phyloP scores from a whole-genome alignment of 2,888 invertebrate species.

The Drosophila ustulata region DNA sequence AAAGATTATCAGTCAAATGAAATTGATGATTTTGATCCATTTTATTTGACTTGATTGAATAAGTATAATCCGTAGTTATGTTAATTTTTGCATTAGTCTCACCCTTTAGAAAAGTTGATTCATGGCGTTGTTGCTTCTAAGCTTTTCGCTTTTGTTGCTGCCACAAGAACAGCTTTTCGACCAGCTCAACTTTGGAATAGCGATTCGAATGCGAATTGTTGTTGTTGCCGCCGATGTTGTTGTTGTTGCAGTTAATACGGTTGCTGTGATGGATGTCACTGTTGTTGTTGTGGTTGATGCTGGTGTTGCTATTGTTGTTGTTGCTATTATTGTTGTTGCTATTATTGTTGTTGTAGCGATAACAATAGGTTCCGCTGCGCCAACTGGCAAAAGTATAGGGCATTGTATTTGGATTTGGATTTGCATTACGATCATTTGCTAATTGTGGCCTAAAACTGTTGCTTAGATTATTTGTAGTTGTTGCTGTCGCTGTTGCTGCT shows the following conservation, averaged over 20 bases:
- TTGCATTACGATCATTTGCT: constrained; percentile 56
- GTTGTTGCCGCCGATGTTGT: constrained; percentile 22
- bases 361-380: constrained; percentile 72
- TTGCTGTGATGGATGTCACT: constrained; percentile 40
- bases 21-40: constrained; percentile 6
- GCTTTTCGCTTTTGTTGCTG: constrained; percentile 74
- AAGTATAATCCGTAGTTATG: neutral
- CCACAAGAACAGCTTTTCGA: constrained; percentile 71
- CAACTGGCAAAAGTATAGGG: constrained; percentile 73
- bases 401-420: constrained; percentile 49
- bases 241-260: constrained; percentile 34
- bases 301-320: constrained; percentile 22
- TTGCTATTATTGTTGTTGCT: constrained; percentile 22
- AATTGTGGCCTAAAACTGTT: constrained; percentile 58
- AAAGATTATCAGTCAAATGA: neutral
- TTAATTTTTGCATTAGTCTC: constrained; percentile 27
- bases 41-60: constrained; percentile 8
- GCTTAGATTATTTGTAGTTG: constrained; percentile 48
- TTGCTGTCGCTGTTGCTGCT: constrained; percentile 42
- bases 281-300: constrained; percentile 27
- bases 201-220: constrained; percentile 39
- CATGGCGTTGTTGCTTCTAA: constrained; percentile 47
- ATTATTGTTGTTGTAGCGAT: constrained; percentile 53
- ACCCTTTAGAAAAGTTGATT: constrained; percentile 63
- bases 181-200: constrained; percentile 72